These are phyloP conservation scores for Oreochromis aureus DNA, from an alignment of 2,113 vertebrate species.

Conservation along the genomic window DNA sequence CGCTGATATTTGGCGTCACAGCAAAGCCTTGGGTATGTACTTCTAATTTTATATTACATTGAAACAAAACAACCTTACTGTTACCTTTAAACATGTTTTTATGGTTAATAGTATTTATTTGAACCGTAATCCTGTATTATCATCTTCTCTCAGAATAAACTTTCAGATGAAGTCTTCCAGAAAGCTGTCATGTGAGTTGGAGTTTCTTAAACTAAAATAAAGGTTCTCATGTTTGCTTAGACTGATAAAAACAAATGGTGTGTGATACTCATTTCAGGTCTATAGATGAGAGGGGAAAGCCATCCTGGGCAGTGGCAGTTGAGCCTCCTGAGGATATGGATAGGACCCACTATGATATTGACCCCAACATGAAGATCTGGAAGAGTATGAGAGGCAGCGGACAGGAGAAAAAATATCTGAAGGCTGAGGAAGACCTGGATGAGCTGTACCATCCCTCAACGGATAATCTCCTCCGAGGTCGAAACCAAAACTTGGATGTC, in stretches of 20 bases:
- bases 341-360: constrained; percentile 8
- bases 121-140: not conserved
- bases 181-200: constrained; percentile 57
- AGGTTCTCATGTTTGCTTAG: not conserved
- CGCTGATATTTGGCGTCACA: constrained; percentile 43
- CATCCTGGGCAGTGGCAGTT: constrained; percentile 35
- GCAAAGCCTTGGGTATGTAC: constrained; percentile 66
- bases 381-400: constrained; percentile 13
- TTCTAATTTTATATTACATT: not conserved
- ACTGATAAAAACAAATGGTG: not conserved
- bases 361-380: constrained; percentile 60
- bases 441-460: constrained; percentile 39
- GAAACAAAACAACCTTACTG: not conserved
- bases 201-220: not conserved
- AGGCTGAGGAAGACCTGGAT: constrained; percentile 56
- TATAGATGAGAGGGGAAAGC: constrained; percentile 32
- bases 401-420: not conserved
- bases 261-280: constrained; percentile 32
- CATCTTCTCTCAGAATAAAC: constrained; percentile 49
- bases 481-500: not conserved
- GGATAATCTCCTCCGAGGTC: not conserved
- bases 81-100: not conserved
- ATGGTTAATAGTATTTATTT: not conserved
- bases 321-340: constrained; percentile 56
- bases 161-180: constrained; percentile 30